These are phyloP conservation scores for Drymodes brunneopygia DNA, from an alignment of 2,113 vertebrate genomes.

Conservation along the genomic window DNA sequence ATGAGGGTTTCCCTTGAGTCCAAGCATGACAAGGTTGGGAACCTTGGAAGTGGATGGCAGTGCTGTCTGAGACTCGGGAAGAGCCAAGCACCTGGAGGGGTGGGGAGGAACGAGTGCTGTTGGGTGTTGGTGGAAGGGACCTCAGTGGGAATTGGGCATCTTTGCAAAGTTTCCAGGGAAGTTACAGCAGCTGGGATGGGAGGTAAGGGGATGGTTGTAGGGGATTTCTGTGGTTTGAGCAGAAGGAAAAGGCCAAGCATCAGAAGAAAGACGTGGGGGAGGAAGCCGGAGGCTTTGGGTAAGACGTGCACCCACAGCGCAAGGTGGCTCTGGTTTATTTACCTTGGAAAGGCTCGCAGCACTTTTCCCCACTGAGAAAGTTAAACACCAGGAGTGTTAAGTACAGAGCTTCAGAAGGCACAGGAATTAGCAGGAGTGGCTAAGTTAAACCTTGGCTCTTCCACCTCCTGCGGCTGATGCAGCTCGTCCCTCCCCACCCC, in stretches of 20 bases:
- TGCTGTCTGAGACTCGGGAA: not conserved
- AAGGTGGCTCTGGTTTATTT: not conserved
- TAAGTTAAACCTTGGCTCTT: not conserved
- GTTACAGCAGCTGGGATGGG: not conserved
- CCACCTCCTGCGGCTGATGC: not conserved
- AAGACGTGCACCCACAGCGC: fast-evolving
- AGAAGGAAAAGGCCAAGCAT: not conserved
- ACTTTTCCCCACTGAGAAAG: not conserved
- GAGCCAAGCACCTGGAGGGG: not conserved
- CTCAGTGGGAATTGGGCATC: not conserved
- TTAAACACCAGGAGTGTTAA: not conserved
- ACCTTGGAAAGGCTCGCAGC: not conserved
- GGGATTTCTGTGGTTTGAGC: not conserved
- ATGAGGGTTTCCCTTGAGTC: not conserved
- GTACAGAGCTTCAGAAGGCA: not conserved
- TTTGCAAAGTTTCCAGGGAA: not conserved
- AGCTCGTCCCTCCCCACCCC: not conserved
- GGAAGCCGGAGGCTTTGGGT: not conserved
- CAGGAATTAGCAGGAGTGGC: not conserved
- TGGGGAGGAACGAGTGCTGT: not conserved
- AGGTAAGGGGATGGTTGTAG: not conserved
- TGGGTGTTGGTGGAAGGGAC: not conserved
- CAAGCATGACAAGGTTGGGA: not conserved
- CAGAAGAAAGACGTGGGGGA: not conserved
- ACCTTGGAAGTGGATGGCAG: not conserved